phyloP scores from a whole-genome alignment of 2,888 invertebrate species.

The Cabera pusaria region DNA sequence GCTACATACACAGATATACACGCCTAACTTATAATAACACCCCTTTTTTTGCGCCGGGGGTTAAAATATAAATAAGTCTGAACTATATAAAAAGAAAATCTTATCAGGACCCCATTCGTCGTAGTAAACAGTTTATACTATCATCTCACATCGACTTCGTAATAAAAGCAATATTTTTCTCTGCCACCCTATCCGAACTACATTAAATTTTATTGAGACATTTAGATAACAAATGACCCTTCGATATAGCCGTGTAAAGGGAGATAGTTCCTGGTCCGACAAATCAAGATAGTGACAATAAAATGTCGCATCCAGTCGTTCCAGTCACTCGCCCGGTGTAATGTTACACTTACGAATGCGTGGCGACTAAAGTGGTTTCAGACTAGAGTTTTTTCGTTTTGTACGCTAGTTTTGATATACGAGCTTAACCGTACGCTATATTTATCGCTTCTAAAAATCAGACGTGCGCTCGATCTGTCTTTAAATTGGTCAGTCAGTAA shows the following conservation, averaged over 20 bases:
- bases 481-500: too few relatives aligned
- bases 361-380: too few relatives aligned
- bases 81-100: not conserved
- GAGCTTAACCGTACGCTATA: too few relatives aligned
- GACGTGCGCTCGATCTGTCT: too few relatives aligned
- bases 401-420: too few relatives aligned
- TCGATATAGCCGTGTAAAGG: constrained; percentile 49
- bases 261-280: constrained; percentile 53
- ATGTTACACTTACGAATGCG: constrained; percentile 56
- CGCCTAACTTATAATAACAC: too few relatives aligned
- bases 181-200: constrained; percentile 29
- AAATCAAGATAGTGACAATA: constrained; percentile 74
- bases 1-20: too few relatives aligned
- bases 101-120: constrained; percentile 12
- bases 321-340: constrained; percentile 58
- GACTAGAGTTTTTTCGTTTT: too few relatives aligned
- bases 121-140: constrained; percentile 26
- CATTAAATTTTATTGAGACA: constrained; percentile 58
- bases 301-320: constrained; percentile 61
- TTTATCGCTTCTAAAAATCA: too few relatives aligned
- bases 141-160: constrained; percentile 22
- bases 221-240: constrained; percentile 55
- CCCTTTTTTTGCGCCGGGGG: too few relatives aligned
- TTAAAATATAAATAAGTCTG: too few relatives aligned
- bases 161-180: constrained; percentile 26